phyloP scores from a whole-genome alignment of 2,888 invertebrate species.

The Bugulina stolonifera region DNA sequence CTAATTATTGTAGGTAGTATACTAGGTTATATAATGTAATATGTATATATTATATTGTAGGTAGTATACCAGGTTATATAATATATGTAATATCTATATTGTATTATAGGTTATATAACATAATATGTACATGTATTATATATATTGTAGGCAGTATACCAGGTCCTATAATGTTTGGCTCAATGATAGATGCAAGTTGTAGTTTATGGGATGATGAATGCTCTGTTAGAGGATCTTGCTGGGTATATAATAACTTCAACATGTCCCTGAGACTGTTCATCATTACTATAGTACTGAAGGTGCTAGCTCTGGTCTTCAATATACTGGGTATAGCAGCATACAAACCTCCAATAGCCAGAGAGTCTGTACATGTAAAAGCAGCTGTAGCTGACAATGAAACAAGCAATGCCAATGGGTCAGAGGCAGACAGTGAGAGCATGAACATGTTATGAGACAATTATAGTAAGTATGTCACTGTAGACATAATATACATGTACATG shows the following conservation, averaged over 20 bases:
- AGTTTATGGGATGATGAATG: constrained; percentile 19
- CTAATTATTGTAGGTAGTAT: neutral
- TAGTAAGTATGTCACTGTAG: too few relatives aligned
- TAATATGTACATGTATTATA: neutral
- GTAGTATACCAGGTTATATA: neutral
- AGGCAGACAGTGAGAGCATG: too few relatives aligned
- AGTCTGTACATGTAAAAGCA: too few relatives aligned
- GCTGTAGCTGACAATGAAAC: too few relatives aligned
- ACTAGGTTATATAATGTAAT: neutral
- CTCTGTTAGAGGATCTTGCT: constrained; percentile 11
- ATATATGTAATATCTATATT: neutral
- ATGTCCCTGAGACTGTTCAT: constrained; percentile 6
- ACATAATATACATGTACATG: too few relatives aligned
- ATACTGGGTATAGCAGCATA: neutral
- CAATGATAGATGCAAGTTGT: constrained; percentile 15
- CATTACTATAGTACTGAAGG: neutral
- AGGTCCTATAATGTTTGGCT: constrained; percentile 17
- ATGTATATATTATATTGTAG: neutral
- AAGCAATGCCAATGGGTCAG: too few relatives aligned
- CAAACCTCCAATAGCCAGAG: too few relatives aligned
- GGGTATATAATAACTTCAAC: constrained; percentile 8
- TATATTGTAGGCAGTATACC: neutral
- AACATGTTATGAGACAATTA: too few relatives aligned
- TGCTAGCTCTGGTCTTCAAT: neutral
- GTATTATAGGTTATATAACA: neutral